Evolutionary conservation across 1,140 invertebrate species (phyloP).

Genomic region (Polypedilum pembai): DNA sequence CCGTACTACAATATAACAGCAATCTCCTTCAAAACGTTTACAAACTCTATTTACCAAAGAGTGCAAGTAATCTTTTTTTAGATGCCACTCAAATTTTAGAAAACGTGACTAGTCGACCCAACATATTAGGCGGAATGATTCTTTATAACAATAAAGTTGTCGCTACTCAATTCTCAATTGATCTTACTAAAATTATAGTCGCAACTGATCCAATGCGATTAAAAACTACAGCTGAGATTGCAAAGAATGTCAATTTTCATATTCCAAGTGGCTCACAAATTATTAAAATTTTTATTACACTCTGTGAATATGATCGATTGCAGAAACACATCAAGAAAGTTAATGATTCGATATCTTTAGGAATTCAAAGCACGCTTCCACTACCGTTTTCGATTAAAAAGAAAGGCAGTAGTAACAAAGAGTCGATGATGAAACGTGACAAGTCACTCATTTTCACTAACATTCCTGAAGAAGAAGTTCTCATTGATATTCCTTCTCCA

Average conservation of each 20-base stretch:
- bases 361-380: conserved; percentile 33
- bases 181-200: conserved; percentile 66
- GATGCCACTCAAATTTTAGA: conserved; percentile 74
- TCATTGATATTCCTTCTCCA: conserved; percentile 3
- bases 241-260: conserved; percentile 55
- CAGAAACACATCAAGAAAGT: conserved; percentile 42
- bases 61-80: conserved; percentile 69
- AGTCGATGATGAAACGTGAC: conserved; percentile 61
- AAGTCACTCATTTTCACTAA: conserved; percentile 67
- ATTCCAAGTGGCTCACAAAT: conserved; percentile 69
- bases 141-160: conserved; percentile 79
- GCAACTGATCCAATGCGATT: conserved; percentile 73
- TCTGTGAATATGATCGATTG: conserved; percentile 52
- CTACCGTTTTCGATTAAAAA: conserved; percentile 35
- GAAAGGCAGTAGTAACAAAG: background rate
- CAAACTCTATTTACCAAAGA: conserved; percentile 70
- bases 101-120: conserved; percentile 62
- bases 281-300: conserved; percentile 63
- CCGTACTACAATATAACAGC: conserved; percentile 66
- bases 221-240: conserved; percentile 63
- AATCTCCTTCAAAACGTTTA: conserved; percentile 71
- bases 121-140: conserved; percentile 66
- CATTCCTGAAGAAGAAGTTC: conserved; percentile 62
- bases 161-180: conserved; percentile 63
- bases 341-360: conserved; percentile 29